These are phyloP conservation scores for Melanotaenia trifasciata DNA, from an alignment of 2,797 vertebrate genomes.

Conservation along the genomic window DNA sequence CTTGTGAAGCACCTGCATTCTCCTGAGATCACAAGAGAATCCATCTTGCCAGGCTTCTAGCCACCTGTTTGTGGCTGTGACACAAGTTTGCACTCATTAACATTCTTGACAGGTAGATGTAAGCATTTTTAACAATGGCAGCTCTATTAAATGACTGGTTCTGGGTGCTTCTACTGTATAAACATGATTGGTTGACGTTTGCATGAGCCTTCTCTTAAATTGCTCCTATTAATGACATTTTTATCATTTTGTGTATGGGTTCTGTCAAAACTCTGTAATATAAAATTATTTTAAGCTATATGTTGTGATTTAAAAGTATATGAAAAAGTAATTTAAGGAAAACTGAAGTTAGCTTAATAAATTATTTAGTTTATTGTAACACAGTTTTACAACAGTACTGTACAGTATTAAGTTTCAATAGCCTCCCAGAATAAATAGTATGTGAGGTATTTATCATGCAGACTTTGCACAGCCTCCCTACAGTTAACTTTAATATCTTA, in stretches of 20 bases:
- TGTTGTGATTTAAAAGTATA: not conserved
- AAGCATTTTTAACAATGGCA: not conserved
- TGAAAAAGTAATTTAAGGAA: not conserved
- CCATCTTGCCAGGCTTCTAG: no score
- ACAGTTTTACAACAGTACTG: not conserved
- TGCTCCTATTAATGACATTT: not conserved
- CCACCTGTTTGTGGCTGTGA: not conserved
- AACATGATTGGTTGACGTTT: no score
- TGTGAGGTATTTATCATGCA: not conserved
- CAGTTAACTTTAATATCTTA: not conserved
- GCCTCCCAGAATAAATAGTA: not conserved
- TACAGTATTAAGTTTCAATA: not conserved
- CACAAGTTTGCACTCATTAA: not conserved
- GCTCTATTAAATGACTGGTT: not conserved
- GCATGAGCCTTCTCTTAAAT: not conserved
- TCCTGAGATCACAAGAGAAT: no score
- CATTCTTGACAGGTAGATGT: not conserved
- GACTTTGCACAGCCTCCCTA: not conserved
- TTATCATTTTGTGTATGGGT: not conserved
- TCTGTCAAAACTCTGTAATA: not conserved
- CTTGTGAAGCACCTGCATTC: not conserved
- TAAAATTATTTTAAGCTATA: not conserved
- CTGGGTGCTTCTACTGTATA: not conserved
- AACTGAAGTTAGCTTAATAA: not conserved
- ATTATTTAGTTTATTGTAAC: not conserved